Evolutionary conservation across 2,113 vertebrate species (phyloP).

Genomic region (Tauraco erythrolophus): DNA sequence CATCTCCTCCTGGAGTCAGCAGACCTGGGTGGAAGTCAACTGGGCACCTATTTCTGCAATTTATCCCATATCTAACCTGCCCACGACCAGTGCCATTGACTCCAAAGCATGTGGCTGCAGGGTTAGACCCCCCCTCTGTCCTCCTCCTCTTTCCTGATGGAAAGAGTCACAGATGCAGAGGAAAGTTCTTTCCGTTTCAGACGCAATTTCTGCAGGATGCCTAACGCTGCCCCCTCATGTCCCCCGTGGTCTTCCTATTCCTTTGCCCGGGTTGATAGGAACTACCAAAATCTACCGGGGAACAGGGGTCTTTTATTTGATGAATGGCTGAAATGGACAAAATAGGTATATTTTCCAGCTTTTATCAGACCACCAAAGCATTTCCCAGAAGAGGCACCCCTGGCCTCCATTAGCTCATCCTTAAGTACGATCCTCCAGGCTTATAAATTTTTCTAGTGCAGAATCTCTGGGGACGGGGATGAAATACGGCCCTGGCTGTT

Average conservation of each 20-base stretch:
- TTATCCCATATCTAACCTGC: not conserved
- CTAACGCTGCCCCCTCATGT: rapidly evolving
- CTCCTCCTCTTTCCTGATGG: not conserved
- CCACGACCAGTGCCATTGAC: not conserved
- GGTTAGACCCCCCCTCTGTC: not conserved
- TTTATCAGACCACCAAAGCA: slow-evolving; percentile 35
- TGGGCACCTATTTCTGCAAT: not conserved
- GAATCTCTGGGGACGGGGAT: slow-evolving; percentile 23
- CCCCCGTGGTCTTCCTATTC: not conserved
- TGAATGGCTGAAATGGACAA: not conserved
- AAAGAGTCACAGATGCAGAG: not conserved
- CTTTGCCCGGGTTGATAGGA: not conserved
- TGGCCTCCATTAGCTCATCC: slow-evolving; percentile 58
- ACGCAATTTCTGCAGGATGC: not conserved
- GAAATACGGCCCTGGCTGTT: not conserved
- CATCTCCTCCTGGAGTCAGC: not conserved
- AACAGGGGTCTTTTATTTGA: not conserved
- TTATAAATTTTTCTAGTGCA: slow-evolving; percentile 37
- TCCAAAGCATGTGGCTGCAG: rapidly evolving
- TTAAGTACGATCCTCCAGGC: not conserved
- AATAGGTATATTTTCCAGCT: not conserved
- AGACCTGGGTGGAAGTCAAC: not conserved
- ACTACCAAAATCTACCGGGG: not conserved
- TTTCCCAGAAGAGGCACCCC: slow-evolving; percentile 48
- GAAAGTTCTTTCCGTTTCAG: not conserved